These are phyloP conservation scores for Molossus alvarezi DNA, from an alignment of 2,797 vertebrate genomes.

Conservation along the genomic window DNA sequence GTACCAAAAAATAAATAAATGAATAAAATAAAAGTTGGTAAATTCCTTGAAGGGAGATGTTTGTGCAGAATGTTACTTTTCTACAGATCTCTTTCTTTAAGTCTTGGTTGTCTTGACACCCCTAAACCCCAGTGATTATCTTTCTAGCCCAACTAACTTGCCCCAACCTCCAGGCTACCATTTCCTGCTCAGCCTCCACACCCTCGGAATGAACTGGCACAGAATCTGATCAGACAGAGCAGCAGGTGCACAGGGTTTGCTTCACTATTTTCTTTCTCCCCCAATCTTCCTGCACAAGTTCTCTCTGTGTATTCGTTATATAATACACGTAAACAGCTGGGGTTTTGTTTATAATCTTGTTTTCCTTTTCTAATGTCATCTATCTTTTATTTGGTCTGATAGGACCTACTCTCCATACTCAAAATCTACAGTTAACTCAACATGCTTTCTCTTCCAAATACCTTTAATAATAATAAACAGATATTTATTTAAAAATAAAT, in stretches of 20 bases:
- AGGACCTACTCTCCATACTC: background rate
- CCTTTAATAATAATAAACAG: conserved; percentile 33
- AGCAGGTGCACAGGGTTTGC: background rate
- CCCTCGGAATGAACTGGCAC: background rate
- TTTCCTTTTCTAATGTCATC: background rate
- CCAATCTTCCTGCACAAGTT: background rate
- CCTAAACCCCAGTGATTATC: background rate
- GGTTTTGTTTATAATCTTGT: background rate
- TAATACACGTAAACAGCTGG: background rate
- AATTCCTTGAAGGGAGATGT: background rate
- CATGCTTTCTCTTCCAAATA: background rate
- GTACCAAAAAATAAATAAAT: no score
- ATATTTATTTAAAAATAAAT: conserved; percentile 32
- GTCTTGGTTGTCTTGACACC: background rate
- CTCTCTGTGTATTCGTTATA: background rate
- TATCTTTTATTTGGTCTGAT: background rate
- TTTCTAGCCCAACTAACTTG: background rate
- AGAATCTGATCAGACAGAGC: background rate
- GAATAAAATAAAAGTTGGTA: background rate
- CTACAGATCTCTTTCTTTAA: background rate
- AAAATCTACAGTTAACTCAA: conserved; percentile 53
- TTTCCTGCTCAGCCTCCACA: background rate
- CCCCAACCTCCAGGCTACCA: no score
- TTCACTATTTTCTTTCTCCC: background rate
- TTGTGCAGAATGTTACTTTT: background rate